Percentiles rank a stretch among this genome's conserved stretches.
Evolutionary conservation across 2,797 vertebrate genomes (phyloP).

Genomic region (Hypotaenidia okinawae): DNA sequence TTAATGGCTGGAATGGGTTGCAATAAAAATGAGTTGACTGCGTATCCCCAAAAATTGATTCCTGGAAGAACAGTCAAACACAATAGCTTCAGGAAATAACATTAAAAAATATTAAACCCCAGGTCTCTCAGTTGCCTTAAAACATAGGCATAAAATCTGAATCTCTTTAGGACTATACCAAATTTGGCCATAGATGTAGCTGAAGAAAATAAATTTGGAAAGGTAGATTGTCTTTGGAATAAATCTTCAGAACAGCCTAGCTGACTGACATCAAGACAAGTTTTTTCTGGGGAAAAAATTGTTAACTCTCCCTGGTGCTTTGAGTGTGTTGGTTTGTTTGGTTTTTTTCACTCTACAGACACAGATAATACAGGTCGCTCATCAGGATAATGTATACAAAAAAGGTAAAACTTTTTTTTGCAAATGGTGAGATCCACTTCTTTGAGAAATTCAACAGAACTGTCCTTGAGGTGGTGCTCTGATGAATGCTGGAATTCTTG

Average conservation of each 20-base stretch:
- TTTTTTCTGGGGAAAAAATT: neutral
- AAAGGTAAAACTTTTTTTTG: neutral
- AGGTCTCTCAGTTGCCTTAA: neutral
- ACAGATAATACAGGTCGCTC: neutral
- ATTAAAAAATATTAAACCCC: slow-evolving; percentile 13
- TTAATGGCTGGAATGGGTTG: slow-evolving; percentile 26
- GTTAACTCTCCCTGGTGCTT: neutral
- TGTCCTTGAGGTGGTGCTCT: neutral
- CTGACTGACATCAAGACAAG: neutral
- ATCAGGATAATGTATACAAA: neutral
- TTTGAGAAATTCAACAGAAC: neutral
- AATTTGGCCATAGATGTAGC: neutral
- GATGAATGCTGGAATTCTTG: neutral
- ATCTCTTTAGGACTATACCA: neutral
- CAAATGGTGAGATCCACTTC: neutral
- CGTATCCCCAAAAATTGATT: slow-evolving; percentile 19
- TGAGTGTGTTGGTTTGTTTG: fast-evolving
- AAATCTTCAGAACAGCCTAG: neutral
- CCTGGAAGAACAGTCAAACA: slow-evolving; percentile 33
- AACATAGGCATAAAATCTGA: slow-evolving; percentile 15
- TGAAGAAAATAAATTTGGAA: neutral
- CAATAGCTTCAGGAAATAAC: slow-evolving; percentile 39
- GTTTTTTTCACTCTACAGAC: neutral
- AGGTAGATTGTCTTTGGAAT: neutral
- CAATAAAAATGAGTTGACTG: slow-evolving; percentile 42